A percentile compares a stretch with the other conserved stretches of the same genome.
Evolutionary conservation across 2,888 invertebrate genomes (phyloP).

Genomic region (Pachymerium ferrugineum): DNA sequence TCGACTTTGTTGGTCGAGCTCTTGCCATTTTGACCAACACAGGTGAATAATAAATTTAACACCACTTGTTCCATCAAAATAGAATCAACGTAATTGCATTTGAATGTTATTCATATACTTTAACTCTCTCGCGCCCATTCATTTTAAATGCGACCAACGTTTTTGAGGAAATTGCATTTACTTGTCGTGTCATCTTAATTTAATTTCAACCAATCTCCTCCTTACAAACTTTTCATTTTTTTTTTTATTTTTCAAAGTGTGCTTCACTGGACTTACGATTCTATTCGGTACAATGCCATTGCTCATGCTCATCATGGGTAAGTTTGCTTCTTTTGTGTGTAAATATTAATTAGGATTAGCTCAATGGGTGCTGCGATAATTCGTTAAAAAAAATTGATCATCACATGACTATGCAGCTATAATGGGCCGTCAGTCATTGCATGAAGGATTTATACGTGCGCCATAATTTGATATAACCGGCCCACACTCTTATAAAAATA

Average conservation of each 20-base stretch:
- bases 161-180: not conserved
- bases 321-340: constrained; percentile 50
- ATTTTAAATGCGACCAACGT: not conserved
- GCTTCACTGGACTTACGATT: constrained; percentile 64
- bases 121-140: not conserved
- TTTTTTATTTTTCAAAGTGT: constrained; percentile 54
- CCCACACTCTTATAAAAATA: too few species aligned
- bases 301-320: constrained; percentile 71
- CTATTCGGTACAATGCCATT: constrained; percentile 64
- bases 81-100: not conserved
- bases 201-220: not conserved
- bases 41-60: too few species aligned
- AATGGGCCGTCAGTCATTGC: too few species aligned
- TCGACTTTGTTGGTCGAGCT: constrained; percentile 56
- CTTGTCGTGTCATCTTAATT: not conserved
- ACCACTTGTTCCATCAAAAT: too few species aligned
- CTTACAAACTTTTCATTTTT: not conserved
- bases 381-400: too few species aligned
- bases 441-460: too few species aligned
- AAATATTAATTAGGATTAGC: too few species aligned
- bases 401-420: too few species aligned
- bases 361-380: too few species aligned
- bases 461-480: too few species aligned
- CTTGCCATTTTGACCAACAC: constrained; percentile 1
- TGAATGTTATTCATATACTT: not conserved